These are phyloP conservation scores for Chymomyza amoena DNA, from an alignment of 2,888 invertebrate species.

Conservation along the genomic window DNA sequence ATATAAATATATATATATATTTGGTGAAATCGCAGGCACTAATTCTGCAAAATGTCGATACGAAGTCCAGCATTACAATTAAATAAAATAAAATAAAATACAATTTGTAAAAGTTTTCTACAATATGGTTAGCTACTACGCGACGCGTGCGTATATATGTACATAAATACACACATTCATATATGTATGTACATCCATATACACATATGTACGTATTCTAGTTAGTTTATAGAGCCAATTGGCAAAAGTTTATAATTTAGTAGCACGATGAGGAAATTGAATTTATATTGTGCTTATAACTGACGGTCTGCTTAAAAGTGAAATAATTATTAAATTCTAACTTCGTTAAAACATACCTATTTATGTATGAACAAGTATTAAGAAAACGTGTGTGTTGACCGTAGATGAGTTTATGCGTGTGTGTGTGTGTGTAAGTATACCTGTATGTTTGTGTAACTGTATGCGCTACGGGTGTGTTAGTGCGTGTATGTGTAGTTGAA, in stretches of 20 bases:
- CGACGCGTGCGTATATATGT: neutral
- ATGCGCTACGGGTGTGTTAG: slow-evolving; percentile 16
- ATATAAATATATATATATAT: neutral
- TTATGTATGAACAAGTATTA: slow-evolving; percentile 30
- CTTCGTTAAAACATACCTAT: slow-evolving; percentile 14
- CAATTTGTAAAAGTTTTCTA: slow-evolving; percentile 57
- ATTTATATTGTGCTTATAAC: neutral
- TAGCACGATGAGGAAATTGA: neutral
- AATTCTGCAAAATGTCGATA: neutral
- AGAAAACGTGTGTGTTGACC: slow-evolving; percentile 37
- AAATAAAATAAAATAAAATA: slow-evolving; percentile 47
- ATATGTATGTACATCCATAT: neutral
- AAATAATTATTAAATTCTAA: neutral
- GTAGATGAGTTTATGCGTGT: slow-evolving; percentile 32
- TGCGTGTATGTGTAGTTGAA: slow-evolving; percentile 45
- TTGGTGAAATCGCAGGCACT: neutral
- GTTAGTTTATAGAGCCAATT: neutral
- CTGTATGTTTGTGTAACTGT: slow-evolving; percentile 12
- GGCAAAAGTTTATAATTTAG: neutral
- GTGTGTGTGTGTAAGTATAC: slow-evolving; percentile 33
- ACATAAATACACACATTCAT: slow-evolving; percentile 7
- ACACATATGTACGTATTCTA: neutral
- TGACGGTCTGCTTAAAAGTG: neutral
- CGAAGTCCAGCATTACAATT: neutral
- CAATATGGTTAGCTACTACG: neutral